Evolutionary conservation across 92 coral and sea anemone species (phyloP).

Genomic region (Desmophyllum pertusum): DNA sequence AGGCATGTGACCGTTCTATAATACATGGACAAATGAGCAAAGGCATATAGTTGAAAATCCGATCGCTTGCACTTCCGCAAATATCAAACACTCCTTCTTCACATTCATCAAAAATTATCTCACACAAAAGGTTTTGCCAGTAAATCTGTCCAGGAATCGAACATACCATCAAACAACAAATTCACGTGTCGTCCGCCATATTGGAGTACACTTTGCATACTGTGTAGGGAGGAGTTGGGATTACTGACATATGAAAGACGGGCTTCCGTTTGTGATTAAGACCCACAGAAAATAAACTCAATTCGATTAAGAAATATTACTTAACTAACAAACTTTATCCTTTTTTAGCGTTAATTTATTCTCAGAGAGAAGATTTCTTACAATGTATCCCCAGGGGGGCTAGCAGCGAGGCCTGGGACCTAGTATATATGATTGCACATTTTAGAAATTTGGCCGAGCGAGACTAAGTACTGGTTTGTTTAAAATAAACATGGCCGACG

Average conservation of each 20-base stretch:
- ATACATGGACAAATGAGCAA: conserved; percentile 57
- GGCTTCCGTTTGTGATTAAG: no score
- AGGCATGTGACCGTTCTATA: conserved; percentile 34
- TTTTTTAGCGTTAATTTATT: no score
- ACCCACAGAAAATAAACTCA: no score
- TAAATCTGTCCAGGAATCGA: no score
- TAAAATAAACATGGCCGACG: no score
- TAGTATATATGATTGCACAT: no score
- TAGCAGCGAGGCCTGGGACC: no score
- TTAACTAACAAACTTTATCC: not conserved
- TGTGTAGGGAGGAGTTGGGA: conserved; percentile 41
- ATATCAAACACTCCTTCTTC: not conserved
- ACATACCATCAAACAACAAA: no score
- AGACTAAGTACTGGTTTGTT: no score
- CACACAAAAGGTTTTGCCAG: not conserved
- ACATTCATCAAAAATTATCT: not conserved
- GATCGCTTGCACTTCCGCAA: not conserved
- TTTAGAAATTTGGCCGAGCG: no score
- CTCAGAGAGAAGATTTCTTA: no score
- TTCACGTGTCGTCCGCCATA: conserved; percentile 45
- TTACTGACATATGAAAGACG: not conserved
- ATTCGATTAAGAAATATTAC: not conserved
- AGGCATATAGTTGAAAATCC: not conserved
- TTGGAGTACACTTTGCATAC: conserved; percentile 13
- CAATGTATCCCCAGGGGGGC: no score